Conservation (phyloP, 53 echinoderm and acorn worm genomes). For the Mesocentrotus franciscanus region DNA sequence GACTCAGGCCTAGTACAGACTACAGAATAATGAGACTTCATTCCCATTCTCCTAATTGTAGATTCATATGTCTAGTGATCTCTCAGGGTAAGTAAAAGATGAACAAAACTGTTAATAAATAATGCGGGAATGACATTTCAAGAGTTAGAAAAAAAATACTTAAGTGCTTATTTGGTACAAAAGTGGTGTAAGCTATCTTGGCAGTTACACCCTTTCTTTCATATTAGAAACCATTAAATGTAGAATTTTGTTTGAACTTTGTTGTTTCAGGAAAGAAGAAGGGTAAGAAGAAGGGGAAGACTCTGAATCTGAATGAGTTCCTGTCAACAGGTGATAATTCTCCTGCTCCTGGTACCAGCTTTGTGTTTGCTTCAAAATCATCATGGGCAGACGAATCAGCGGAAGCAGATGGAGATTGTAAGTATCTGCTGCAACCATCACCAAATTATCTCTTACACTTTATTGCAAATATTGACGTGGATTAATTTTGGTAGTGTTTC, state of each 20-base stretch:
- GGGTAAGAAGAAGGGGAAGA: slow-evolving; percentile 94
- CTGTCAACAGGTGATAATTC: slow-evolving; percentile 71
- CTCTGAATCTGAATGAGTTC: slow-evolving; percentile 90
- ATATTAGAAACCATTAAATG: neutral
- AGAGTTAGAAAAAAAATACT: no score
- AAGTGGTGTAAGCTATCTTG: neutral
- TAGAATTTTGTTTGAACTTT: neutral
- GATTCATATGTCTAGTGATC: no score
- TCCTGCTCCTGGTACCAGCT: slow-evolving; percentile 83
- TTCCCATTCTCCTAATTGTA: no score
- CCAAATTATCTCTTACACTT: neutral
- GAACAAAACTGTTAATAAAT: no score
- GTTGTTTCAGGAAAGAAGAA: slow-evolving; percentile 77
- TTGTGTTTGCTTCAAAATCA: slow-evolving; percentile 74
- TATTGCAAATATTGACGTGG: neutral
- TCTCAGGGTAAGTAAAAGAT: no score
- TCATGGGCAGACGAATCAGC: slow-evolving; percentile 92
- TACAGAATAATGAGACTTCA: no score
- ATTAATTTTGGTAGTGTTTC: neutral
- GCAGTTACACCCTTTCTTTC: neutral
- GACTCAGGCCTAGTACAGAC: no score
- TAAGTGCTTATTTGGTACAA: neutral
- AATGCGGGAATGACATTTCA: no score
- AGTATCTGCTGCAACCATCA: neutral
- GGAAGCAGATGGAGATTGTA: slow-evolving; percentile 78